Conservation (phyloP, 2,888 invertebrate genomes). For the Spisula solida region DNA sequence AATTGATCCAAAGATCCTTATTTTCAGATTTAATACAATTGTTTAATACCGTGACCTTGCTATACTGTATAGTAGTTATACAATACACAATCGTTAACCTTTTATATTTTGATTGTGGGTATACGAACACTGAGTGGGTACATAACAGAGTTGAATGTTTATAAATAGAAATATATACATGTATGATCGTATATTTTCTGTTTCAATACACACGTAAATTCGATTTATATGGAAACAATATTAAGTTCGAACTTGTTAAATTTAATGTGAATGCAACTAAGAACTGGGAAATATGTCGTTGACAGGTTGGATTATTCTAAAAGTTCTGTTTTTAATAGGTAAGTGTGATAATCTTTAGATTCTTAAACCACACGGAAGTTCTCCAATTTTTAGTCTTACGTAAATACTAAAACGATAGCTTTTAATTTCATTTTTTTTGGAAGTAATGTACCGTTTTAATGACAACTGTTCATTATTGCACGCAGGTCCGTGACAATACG, state of each 20-base stretch:
- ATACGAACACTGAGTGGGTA: not conserved
- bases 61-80: not conserved
- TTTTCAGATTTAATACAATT: not conserved
- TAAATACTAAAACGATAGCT: not conserved
- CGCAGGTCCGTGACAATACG: not conserved
- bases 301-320: not conserved
- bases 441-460: not conserved
- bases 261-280: not conserved
- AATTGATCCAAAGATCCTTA: not conserved
- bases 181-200: not conserved
- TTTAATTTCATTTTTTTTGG: not conserved
- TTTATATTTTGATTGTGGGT: not conserved
- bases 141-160: not conserved
- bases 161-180: not conserved
- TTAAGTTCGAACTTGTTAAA: not conserved
- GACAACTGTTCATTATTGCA: not conserved
- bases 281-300: not conserved
- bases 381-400: not conserved
- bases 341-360: not conserved
- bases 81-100: not conserved
- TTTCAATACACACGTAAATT: not conserved
- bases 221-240: not conserved
- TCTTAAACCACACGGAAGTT: not conserved
- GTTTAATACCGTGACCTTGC: not conserved
- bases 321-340: not conserved